A percentile compares a stretch with the other conserved stretches of the same genome.
These are phyloP conservation scores for Rhagoletis pomonella DNA, from an alignment of 1,140 invertebrate species.

Conservation along the genomic window DNA sequence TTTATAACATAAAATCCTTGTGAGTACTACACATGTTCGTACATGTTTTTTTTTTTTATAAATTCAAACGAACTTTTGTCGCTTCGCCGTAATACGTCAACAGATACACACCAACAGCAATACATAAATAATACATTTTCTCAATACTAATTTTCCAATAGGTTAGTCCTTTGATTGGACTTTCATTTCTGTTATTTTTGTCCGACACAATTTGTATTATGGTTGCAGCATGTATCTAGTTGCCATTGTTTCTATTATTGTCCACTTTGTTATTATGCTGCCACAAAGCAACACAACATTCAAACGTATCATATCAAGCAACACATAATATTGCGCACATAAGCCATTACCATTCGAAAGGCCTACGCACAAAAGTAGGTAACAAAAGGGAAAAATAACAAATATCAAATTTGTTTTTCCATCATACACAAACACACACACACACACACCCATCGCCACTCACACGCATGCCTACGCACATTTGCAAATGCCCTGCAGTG, in stretches of 20 bases:
- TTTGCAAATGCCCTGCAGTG: not conserved
- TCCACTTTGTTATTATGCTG: not conserved
- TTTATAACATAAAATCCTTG: too few relatives aligned
- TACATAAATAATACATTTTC: too few relatives aligned
- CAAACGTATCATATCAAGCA: not conserved
- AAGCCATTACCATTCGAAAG: not conserved
- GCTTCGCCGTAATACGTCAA: too few relatives aligned
- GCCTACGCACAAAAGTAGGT: slow-evolving; percentile 29
- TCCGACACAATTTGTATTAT: not conserved
- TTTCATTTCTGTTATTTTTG: not conserved
- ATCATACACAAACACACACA: not conserved
- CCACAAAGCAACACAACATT: not conserved
- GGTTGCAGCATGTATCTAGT: not conserved
- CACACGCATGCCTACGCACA: slow-evolving; percentile 5
- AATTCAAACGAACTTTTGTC: too few relatives aligned
- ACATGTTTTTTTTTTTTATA: too few relatives aligned
- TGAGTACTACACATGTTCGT: too few relatives aligned
- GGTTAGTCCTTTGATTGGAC: not conserved
- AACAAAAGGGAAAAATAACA: slow-evolving; percentile 12
- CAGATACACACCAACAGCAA: too few relatives aligned
- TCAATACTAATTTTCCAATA: not conserved
- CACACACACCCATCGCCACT: not conserved
- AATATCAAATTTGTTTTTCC: not conserved
- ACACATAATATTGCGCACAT: not conserved
- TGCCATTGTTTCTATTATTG: not conserved